These are phyloP conservation scores for Sycobia sp. DNA, from an alignment of 1,140 invertebrate genomes.

Conservation along the genomic window DNA sequence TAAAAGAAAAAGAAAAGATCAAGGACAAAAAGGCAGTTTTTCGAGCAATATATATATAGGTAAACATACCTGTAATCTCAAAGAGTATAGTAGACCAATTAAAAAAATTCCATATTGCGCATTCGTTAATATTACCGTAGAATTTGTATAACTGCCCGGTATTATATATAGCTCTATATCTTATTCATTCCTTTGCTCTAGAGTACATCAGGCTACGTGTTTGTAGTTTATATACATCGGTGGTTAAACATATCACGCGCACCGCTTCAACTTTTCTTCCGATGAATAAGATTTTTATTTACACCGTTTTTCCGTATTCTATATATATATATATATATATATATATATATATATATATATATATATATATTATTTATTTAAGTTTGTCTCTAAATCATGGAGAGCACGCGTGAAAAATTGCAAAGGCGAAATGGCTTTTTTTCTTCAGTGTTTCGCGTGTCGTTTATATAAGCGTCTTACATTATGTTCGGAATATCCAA, in stretches of 20 bases:
- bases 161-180: slow-evolving; percentile 11
- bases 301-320: slow-evolving; percentile 7
- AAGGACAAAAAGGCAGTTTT: slow-evolving; percentile 14
- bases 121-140: slow-evolving; percentile 10
- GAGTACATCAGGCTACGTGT: background rate
- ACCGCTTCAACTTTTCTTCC: slow-evolving; percentile 15
- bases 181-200: slow-evolving; percentile 22
- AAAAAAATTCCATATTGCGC: background rate
- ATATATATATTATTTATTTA: slow-evolving; percentile 1
- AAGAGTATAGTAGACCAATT: background rate
- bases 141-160: slow-evolving; percentile 17
- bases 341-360: background rate
- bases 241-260: slow-evolving; percentile 29
- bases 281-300: slow-evolving; percentile 5
- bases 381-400: slow-evolving; percentile 11
- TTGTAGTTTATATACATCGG: slow-evolving; percentile 25
- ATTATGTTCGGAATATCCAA: too few relatives aligned
- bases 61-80: slow-evolving; percentile 10
- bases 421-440: slow-evolving; percentile 14
- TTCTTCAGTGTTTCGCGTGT: background rate
- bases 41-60: slow-evolving; percentile 10
- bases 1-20: background rate
- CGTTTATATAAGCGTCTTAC: too few relatives aligned
- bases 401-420: background rate
- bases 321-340: too few relatives aligned